These are phyloP conservation scores for Sinotaia quadrata DNA, from an alignment of 2,888 invertebrate species.

Conservation along the genomic window DNA sequence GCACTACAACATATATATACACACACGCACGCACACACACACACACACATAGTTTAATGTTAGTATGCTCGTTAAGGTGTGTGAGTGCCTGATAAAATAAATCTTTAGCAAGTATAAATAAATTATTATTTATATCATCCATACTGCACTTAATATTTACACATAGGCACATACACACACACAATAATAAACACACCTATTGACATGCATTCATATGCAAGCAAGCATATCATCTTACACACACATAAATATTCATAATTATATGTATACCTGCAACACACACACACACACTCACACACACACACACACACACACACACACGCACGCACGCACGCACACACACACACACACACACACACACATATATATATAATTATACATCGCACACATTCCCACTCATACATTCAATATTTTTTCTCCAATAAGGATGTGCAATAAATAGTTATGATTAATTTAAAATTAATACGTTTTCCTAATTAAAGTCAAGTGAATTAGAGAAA, in stretches of 20 bases:
- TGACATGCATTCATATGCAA: no score
- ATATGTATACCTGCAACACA: background rate
- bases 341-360: constrained; percentile 14
- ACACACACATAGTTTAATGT: constrained; percentile 15
- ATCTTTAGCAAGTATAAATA: no score
- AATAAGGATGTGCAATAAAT: no score
- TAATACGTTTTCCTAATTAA: background rate
- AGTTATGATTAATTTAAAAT: no score
- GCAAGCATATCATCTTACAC: no score
- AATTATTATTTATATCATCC: no score
- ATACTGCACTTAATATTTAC: no score
- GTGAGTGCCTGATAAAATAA: no score
- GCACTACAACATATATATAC: background rate
- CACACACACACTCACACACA: constrained; percentile 3
- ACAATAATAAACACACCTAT: no score
- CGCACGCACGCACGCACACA: constrained; percentile 6
- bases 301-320: background rate
- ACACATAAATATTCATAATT: background rate
- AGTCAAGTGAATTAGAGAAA: background rate
- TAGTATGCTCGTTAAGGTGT: no score
- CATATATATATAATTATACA: constrained; percentile 4
- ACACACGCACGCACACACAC: background rate
- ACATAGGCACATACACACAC: no score
- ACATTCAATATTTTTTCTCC: background rate
- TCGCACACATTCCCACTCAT: background rate